These are phyloP conservation scores for Strix aluco DNA, from an alignment of 2,113 vertebrate genomes.

Conservation along the genomic window DNA sequence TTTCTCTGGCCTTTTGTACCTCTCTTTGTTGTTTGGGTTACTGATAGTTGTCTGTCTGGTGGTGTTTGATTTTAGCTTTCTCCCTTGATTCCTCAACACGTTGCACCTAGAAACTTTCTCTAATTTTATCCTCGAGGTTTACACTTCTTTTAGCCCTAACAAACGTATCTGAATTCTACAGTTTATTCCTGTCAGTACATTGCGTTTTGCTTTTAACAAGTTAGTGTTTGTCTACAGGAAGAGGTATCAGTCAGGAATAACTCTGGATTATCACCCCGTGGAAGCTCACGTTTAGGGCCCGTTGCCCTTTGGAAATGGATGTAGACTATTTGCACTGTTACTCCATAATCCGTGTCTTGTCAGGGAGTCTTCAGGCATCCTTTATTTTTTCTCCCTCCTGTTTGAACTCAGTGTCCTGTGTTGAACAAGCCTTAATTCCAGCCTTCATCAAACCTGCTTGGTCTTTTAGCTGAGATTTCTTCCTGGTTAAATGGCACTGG, in stretches of 20 bases:
- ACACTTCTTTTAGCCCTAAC: slow-evolving; percentile 6
- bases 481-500: neutral
- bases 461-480: neutral
- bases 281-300: neutral
- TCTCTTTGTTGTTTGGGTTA: slow-evolving; percentile 53
- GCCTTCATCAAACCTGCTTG: neutral
- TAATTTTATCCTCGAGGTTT: slow-evolving; percentile 42
- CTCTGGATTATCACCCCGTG: neutral
- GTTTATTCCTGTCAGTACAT: slow-evolving; percentile 25
- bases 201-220: neutral
- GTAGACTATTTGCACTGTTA: neutral
- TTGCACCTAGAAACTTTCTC: slow-evolving; percentile 22
- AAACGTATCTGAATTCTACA: slow-evolving; percentile 5
- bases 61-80: slow-evolving; percentile 50
- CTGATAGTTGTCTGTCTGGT: slow-evolving; percentile 53
- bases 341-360: neutral
- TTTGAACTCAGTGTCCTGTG: neutral
- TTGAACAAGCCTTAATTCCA: neutral
- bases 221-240: slow-evolving; percentile 41
- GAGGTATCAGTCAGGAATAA: slow-evolving; percentile 26
- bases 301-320: slow-evolving; percentile 24
- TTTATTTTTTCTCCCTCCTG: neutral
- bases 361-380: neutral
- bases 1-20: slow-evolving; percentile 55
- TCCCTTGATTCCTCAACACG: slow-evolving; percentile 2